Conservation (phyloP, 1,140 invertebrate species). For the Cyclina sinensis region DNA sequence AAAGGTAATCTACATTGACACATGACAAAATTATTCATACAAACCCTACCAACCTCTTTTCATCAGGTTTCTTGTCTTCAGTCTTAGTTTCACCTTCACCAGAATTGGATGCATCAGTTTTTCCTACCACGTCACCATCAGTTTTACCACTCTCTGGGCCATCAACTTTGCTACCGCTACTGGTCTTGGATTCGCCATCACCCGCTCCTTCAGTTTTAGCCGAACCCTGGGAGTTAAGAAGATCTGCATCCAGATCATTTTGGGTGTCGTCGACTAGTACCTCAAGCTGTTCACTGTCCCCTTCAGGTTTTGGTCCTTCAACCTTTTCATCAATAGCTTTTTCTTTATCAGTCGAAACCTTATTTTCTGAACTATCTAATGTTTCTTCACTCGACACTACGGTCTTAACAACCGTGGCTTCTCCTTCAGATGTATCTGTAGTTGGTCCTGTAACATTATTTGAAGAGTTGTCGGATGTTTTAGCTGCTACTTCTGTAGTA, state of each 20-base stretch:
- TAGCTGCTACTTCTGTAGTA: neutral
- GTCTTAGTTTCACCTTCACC: conserved; percentile 60
- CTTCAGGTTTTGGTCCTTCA: conserved; percentile 52
- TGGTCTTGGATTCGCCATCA: neutral
- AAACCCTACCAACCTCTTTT: conserved; percentile 71
- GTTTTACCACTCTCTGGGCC: neutral
- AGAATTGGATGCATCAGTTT: conserved; percentile 46
- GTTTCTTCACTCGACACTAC: neutral
- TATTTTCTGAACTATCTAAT: neutral
- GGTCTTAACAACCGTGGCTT: neutral
- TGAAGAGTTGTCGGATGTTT: neutral
- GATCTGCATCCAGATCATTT: conserved; percentile 66
- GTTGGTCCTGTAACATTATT: neutral
- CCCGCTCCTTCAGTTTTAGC: conserved; percentile 12
- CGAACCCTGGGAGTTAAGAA: conserved; percentile 37
- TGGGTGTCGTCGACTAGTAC: conserved; percentile 66
- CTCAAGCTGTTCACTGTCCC: conserved; percentile 59
- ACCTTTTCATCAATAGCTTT: conserved; percentile 39
- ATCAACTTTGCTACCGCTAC: neutral
- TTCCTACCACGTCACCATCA: conserved; percentile 9
- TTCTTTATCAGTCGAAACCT: conserved; percentile 9
- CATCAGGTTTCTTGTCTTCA: conserved; percentile 62
- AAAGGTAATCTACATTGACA: neutral
- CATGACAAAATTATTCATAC: conserved; percentile 63
- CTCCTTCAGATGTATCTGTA: neutral